Conservation (phyloP, 2,888 invertebrate genomes). For the Synanthedon formicaeformis region DNA sequence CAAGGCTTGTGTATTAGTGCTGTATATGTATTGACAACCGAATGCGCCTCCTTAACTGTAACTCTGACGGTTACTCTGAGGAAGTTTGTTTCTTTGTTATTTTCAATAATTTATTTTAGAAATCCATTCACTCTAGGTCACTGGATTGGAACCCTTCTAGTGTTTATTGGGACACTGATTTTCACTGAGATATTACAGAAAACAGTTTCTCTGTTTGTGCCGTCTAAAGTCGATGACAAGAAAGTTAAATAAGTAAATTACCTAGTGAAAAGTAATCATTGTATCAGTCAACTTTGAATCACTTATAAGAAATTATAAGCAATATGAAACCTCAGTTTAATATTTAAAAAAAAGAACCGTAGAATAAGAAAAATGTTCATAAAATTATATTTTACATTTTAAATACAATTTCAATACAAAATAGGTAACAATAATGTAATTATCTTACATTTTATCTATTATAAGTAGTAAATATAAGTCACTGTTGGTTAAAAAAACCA, state of each 20-base stretch:
- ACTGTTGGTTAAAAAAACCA: too few relatives aligned
- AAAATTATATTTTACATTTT: too few relatives aligned
- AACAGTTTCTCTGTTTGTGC: constrained; percentile 39
- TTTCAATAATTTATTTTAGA: constrained; percentile 94
- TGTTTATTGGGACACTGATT: constrained; percentile 92
- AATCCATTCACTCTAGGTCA: constrained; percentile 94
- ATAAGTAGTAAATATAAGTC: too few relatives aligned
- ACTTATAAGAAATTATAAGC: too few relatives aligned
- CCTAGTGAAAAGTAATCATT: too few relatives aligned
- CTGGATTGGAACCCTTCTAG: constrained; percentile 90
- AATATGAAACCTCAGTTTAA: too few relatives aligned
- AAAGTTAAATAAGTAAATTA: constrained; percentile 34
- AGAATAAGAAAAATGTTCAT: too few relatives aligned
- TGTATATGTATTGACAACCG: constrained; percentile 93
- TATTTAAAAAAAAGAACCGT: too few relatives aligned
- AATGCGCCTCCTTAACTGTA: constrained; percentile 93
- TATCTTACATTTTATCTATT: too few relatives aligned
- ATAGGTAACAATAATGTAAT: too few relatives aligned
- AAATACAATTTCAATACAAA: too few relatives aligned
- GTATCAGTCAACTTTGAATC: too few relatives aligned
- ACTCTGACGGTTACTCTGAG: constrained; percentile 95
- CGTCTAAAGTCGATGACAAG: constrained; percentile 22
- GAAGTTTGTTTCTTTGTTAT: constrained; percentile 94
- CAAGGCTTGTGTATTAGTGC: constrained; percentile 95
- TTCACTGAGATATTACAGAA: constrained; percentile 85